These are phyloP conservation scores for Lysandra bellargus DNA, from an alignment of 2,888 invertebrate species.

Conservation along the genomic window DNA sequence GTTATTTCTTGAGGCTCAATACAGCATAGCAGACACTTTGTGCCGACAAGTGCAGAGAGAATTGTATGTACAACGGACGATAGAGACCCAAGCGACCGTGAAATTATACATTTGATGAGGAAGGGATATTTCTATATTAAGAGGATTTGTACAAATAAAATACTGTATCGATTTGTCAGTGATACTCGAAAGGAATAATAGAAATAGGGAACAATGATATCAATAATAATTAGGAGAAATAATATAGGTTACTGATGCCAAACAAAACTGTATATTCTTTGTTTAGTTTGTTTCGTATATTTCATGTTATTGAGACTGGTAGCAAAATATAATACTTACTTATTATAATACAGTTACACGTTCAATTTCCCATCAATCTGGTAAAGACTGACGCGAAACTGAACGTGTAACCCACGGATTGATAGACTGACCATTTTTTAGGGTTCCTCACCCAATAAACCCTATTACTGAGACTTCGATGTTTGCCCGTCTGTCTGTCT, in stretches of 20 bases:
- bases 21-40: neutral
- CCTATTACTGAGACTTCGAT: too few species aligned
- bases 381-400: too few species aligned
- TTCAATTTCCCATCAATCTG: too few species aligned
- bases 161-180: neutral
- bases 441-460: too few species aligned
- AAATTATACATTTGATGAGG: constrained; percentile 19
- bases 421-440: too few species aligned
- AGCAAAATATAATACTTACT: neutral
- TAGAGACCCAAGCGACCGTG: neutral
- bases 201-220: neutral
- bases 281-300: too few species aligned
- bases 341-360: too few species aligned
- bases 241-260: neutral
- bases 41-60: neutral
- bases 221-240: neutral
- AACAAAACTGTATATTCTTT: neutral
- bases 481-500: too few species aligned
- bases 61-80: neutral
- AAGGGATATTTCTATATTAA: constrained; percentile 10
- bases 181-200: neutral
- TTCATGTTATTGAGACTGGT: neutral
- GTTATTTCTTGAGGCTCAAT: neutral
- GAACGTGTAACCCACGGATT: too few species aligned
- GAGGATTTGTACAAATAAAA: constrained; percentile 1